phyloP scores from a whole-genome alignment of 1,140 invertebrate species.

The Camponotus floridanus region DNA sequence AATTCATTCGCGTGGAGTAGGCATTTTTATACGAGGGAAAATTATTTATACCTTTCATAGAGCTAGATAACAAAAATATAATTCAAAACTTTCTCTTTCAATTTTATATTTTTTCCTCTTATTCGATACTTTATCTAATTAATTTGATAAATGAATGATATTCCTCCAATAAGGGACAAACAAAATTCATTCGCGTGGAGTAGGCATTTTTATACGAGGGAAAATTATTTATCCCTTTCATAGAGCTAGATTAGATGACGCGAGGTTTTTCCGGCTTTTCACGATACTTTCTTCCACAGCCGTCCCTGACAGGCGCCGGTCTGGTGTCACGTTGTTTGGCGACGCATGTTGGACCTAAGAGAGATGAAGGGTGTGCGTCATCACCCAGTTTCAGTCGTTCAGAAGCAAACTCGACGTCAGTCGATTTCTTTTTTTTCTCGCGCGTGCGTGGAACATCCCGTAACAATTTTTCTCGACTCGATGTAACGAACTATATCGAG shows the following conservation, averaged over 20 bases:
- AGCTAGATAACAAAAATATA: not conserved
- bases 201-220: not conserved
- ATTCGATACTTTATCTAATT: not conserved
- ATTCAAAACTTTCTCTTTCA: not conserved
- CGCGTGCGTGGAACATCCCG: constrained; percentile 20
- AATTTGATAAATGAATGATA: too few relatives aligned
- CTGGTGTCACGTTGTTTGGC: constrained; percentile 37
- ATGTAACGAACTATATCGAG: not conserved
- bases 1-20: not conserved
- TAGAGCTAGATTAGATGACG: too few relatives aligned
- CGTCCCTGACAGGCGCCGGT: constrained; percentile 13
- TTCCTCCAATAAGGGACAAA: too few relatives aligned
- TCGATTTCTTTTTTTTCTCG: constrained; percentile 3
- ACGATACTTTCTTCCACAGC: not conserved
- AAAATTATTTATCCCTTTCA: not conserved
- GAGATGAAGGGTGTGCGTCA: constrained; percentile 54
- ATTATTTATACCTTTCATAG: not conserved
- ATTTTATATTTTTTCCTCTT: not conserved
- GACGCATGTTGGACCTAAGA: constrained; percentile 26
- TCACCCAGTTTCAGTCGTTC: constrained; percentile 50
- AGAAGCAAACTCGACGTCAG: not conserved
- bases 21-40: not conserved
- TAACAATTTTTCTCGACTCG: not conserved
- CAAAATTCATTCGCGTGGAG: not conserved
- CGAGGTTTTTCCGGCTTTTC: not conserved